A percentile compares a stretch with the other conserved stretches of the same genome.
Conservation (phyloP, 2,113 vertebrate species). For the Nesogale talazaci region DNA sequence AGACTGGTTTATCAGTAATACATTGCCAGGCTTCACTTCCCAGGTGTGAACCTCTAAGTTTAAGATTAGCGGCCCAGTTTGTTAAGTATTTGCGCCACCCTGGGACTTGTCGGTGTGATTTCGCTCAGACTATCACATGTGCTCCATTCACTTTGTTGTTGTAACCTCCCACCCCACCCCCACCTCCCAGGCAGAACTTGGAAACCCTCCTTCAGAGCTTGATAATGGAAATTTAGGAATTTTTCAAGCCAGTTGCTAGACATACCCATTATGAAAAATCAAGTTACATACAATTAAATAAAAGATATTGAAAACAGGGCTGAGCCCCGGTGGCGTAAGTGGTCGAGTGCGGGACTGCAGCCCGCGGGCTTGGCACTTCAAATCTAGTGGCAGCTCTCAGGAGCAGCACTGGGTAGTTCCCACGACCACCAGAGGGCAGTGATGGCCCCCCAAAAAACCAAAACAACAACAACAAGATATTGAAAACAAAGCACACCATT, state of each 20-base stretch:
- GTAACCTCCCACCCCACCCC: no score
- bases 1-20: no score
- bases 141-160: neutral
- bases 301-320: no score
- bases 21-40: no score
- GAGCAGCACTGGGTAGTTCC: no score
- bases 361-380: no score
- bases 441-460: no score
- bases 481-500: neutral
- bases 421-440: no score
- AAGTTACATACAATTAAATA: neutral
- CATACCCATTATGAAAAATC: neutral
- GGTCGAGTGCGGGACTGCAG: no score
- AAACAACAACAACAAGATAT: no score
- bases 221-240: neutral
- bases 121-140: constrained; percentile 30
- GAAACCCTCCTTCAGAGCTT: neutral
- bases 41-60: neutral
- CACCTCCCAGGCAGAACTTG: neutral
- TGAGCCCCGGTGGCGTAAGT: no score
- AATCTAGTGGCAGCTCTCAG: no score
- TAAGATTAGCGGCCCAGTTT: neutral
- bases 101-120: neutral
- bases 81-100: neutral
- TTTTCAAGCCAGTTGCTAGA: neutral